Conservation (phyloP, 2,888 invertebrate species). For the Halictus ligatus region DNA sequence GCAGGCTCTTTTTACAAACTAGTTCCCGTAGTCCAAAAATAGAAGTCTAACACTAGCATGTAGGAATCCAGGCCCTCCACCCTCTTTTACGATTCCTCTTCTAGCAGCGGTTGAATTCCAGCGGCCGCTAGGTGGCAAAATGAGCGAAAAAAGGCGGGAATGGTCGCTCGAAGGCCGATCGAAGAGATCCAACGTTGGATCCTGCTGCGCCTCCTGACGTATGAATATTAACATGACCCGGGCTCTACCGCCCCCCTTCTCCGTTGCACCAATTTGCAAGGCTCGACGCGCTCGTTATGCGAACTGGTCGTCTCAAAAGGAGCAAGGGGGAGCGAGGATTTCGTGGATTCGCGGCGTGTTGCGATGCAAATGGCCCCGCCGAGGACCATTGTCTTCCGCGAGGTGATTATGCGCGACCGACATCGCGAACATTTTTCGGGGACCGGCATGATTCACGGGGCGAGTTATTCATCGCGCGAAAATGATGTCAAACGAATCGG, state of each 20-base stretch:
- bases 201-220: conserved; percentile 34
- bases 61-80: conserved; percentile 8
- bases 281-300: conserved; percentile 66
- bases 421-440: conserved; percentile 55
- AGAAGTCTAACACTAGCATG: conserved; percentile 7
- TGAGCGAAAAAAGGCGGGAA: conserved; percentile 34
- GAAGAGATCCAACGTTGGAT: conserved; percentile 17
- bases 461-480: conserved; percentile 65
- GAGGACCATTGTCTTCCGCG: conserved; percentile 70
- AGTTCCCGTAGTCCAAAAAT: conserved; percentile 10
- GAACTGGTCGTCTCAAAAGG: neutral
- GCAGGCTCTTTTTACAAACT: conserved; percentile 14
- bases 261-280: conserved; percentile 75
- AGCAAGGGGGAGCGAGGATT: conserved; percentile 33
- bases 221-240: conserved; percentile 54
- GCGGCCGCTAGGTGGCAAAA: conserved; percentile 37
- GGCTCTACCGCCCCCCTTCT: neutral
- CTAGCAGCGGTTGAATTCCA: conserved; percentile 57
- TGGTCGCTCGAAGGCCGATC: conserved; percentile 58
- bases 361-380: conserved; percentile 73
- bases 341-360: conserved; percentile 68
- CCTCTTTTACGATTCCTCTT: neutral
- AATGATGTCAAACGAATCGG: conserved; percentile 58
- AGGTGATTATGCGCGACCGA: conserved; percentile 60
- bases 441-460: conserved; percentile 63